phyloP scores from a whole-genome alignment of 2,113 vertebrate genomes.

The Chaenogobius annularis region DNA sequence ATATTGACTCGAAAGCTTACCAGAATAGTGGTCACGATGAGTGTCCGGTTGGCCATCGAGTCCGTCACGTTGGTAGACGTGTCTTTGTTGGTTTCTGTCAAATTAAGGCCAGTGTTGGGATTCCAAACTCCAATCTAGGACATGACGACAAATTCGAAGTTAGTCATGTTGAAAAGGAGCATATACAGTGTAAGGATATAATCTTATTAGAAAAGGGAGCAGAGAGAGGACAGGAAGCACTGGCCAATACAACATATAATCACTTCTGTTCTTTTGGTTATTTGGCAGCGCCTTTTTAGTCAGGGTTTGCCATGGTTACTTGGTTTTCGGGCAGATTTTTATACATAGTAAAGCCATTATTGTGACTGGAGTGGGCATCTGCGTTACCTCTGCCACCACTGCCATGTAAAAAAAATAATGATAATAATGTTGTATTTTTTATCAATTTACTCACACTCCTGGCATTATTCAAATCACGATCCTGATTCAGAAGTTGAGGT shows the following conservation, averaged over 20 bases:
- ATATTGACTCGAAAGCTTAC: slow-evolving; percentile 23
- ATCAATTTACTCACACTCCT: no score
- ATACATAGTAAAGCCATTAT: no score
- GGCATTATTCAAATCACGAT: not conserved
- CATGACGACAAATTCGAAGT: not conserved
- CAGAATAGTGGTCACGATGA: slow-evolving; percentile 96
- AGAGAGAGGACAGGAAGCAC: not conserved
- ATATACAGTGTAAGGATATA: not conserved
- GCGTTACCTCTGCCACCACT: no score
- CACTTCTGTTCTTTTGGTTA: not conserved
- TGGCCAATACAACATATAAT: not conserved
- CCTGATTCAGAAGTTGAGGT: not conserved
- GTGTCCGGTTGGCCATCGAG: slow-evolving; percentile 91
- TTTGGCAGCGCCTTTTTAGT: no score
- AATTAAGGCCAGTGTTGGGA: slow-evolving; percentile 93
- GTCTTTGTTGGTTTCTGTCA: slow-evolving; percentile 89
- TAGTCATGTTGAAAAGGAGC: not conserved
- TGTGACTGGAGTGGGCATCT: no score
- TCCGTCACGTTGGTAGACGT: slow-evolving; percentile 86
- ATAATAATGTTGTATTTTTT: no score
- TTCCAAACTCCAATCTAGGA: slow-evolving; percentile 94
- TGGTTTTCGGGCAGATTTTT: no score
- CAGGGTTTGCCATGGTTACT: no score
- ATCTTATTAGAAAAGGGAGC: not conserved
- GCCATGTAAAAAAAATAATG: no score